Percentiles rank a stretch among this genome's conserved stretches.
phyloP scores from a whole-genome alignment of 1,140 invertebrate species.

The Drosophila novamexicana region DNA sequence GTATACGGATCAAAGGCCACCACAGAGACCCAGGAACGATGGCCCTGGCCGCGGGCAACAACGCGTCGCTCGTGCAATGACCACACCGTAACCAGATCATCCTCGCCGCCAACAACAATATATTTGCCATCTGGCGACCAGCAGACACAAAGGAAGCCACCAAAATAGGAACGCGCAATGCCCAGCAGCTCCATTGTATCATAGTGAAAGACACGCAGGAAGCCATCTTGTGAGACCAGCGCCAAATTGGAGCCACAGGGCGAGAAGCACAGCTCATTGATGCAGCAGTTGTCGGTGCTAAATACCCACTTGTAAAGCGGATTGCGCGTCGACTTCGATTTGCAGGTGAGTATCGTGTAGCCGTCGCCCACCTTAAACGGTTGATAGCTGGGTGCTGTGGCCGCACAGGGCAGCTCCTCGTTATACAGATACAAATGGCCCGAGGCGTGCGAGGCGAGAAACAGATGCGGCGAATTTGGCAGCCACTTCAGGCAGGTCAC shows the following conservation, averaged over 20 bases:
- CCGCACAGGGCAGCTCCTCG: constrained; percentile 96
- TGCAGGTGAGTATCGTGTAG: constrained; percentile 97
- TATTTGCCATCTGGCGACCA: constrained; percentile 99
- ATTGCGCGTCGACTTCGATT: constrained; percentile 98
- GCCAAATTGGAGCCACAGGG: constrained; percentile 96
- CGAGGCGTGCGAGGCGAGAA: constrained; percentile 96
- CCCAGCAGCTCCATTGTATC: constrained; percentile 98
- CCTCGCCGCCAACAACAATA: constrained; percentile 98
- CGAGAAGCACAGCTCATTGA: constrained; percentile 99
- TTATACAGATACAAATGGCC: constrained; percentile 99
- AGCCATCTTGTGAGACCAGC: constrained; percentile 97
- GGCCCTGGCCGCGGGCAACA: constrained; percentile 97
- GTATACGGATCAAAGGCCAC: constrained; percentile 98
- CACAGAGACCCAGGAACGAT: constrained; percentile 98
- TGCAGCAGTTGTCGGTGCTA: constrained; percentile 90
- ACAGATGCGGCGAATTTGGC: constrained; percentile 95
- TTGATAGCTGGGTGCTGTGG: constrained; percentile 94
- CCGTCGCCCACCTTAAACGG: constrained; percentile 97
- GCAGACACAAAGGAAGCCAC: constrained; percentile 97
- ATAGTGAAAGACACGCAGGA: constrained; percentile 98
- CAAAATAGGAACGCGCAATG: constrained; percentile 97
- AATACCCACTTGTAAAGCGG: constrained; percentile 95
- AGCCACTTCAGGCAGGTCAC: constrained; percentile 99
- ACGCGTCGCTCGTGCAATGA: constrained; percentile 96
- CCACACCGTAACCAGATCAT: constrained; percentile 99